Conservation (phyloP, 53 echinoderm and acorn worm genomes). For the Paracentrotus lividus region DNA sequence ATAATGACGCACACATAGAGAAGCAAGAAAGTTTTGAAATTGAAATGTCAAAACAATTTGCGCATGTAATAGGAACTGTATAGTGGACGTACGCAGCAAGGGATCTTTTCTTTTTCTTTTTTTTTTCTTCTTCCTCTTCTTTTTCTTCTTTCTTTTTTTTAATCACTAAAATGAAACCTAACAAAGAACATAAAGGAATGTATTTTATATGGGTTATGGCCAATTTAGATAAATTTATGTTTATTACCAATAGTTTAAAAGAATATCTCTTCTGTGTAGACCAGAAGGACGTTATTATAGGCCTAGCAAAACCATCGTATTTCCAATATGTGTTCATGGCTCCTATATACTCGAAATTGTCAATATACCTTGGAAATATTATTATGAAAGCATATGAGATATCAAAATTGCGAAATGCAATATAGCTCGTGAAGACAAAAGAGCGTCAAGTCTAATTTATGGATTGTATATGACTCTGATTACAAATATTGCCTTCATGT, state of each 20-base stretch:
- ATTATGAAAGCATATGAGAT: background rate
- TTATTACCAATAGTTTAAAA: background rate
- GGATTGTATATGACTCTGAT: background rate
- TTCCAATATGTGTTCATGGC: background rate
- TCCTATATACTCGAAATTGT: background rate
- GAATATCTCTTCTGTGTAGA: background rate
- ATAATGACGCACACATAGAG: too few species aligned
- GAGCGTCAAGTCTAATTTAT: conserved; percentile 19
- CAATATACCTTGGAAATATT: background rate
- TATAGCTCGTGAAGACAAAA: conserved; percentile 10
- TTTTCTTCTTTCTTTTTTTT: background rate
- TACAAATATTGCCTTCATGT: background rate
- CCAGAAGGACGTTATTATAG: too few species aligned
- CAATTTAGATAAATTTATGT: too few species aligned
- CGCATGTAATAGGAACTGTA: too few species aligned
- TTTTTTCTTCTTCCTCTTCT: too few species aligned
- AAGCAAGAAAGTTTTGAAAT: too few species aligned
- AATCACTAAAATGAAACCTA: too few species aligned
- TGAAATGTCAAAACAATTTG: too few species aligned
- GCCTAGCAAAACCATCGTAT: background rate
- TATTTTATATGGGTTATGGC: too few species aligned
- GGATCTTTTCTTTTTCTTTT: too few species aligned
- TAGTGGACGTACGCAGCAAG: too few species aligned
- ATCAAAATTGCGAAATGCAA: conserved; percentile 20
- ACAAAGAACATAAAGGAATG: too few species aligned